Evolutionary conservation across 1,140 invertebrate genomes (phyloP).

Genomic region (Formica exsecta): DNA sequence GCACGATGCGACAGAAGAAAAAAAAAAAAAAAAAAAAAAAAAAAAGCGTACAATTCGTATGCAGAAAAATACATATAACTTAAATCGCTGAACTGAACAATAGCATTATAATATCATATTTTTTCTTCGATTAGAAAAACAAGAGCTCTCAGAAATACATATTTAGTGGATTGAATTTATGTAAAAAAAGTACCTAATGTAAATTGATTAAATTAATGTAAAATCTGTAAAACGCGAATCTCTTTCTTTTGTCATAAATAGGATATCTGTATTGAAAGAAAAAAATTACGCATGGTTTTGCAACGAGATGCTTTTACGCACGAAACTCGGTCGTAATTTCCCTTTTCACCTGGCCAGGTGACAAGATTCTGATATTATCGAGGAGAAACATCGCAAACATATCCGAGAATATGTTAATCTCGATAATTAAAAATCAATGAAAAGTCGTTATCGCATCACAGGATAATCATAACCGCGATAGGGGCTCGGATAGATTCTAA

Average conservation of each 20-base stretch:
- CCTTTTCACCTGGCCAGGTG: constrained; percentile 73
- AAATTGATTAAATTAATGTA: too few relatives aligned
- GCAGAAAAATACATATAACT: neutral
- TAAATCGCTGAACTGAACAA: neutral
- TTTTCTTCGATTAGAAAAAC: neutral
- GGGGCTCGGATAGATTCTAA: neutral
- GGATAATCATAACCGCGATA: constrained; percentile 25
- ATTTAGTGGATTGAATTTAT: too few relatives aligned
- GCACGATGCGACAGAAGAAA: constrained; percentile 6
- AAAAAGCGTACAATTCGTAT: constrained; percentile 20
- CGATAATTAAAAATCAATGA: constrained; percentile 30
- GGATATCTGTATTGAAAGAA: neutral
- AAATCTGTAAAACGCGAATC: neutral
- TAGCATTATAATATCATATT: neutral
- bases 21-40: constrained; percentile 56
- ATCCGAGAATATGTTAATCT: neutral
- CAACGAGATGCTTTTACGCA: constrained; percentile 36
- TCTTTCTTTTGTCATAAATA: neutral
- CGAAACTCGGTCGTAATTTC: constrained; percentile 65
- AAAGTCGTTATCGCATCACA: constrained; percentile 20
- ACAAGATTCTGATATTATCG: constrained; percentile 56
- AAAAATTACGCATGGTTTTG: constrained; percentile 23
- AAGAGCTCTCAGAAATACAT: neutral
- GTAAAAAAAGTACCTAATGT: too few relatives aligned
- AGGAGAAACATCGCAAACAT: constrained; percentile 16